Evolutionary conservation across 2,113 vertebrate genomes (phyloP).

Genomic region (Hippocampus comes): DNA sequence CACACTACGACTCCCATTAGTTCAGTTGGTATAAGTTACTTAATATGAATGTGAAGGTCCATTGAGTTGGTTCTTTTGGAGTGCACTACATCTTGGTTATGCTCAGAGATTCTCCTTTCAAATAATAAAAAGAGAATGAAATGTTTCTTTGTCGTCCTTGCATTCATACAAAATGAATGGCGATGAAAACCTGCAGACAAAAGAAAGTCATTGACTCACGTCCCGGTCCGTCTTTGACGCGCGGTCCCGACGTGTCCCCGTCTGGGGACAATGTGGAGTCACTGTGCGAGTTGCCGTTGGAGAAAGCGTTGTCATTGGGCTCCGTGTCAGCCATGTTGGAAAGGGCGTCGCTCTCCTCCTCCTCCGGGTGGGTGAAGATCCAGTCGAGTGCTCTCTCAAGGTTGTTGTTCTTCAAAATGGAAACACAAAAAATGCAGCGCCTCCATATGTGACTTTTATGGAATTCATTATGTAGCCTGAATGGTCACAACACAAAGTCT

Average conservation of each 20-base stretch:
- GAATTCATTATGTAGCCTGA: not conserved
- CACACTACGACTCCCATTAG: too few relatives aligned
- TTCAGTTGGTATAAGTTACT: too few relatives aligned
- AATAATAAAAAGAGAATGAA: not conserved
- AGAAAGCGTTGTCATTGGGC: slow-evolving; percentile 79
- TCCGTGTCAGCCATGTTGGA: slow-evolving; percentile 79
- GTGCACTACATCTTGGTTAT: not conserved
- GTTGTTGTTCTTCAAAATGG: slow-evolving; percentile 82
- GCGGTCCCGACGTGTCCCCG: slow-evolving; percentile 78
- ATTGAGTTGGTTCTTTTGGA: not conserved
- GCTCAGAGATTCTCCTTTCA: not conserved
- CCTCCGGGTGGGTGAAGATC: slow-evolving; percentile 92
- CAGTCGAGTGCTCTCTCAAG: slow-evolving; percentile 92
- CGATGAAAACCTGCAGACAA: not conserved
- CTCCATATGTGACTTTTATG: not conserved
- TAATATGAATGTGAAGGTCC: not conserved
- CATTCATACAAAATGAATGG: not conserved
- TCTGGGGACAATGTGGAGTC: slow-evolving; percentile 85
- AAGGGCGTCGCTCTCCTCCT: slow-evolving; percentile 78
- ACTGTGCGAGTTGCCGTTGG: slow-evolving; percentile 78
- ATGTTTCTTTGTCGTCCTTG: not conserved
- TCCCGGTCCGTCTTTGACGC: slow-evolving; percentile 91
- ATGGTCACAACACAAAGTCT: not conserved
- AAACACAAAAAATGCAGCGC: not conserved
- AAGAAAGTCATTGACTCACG: slow-evolving; percentile 76